A percentile compares a stretch with the other conserved stretches of the same genome.
phyloP scores from a whole-genome alignment of 2,888 invertebrate genomes.

The Agriopis aurantiaria region DNA sequence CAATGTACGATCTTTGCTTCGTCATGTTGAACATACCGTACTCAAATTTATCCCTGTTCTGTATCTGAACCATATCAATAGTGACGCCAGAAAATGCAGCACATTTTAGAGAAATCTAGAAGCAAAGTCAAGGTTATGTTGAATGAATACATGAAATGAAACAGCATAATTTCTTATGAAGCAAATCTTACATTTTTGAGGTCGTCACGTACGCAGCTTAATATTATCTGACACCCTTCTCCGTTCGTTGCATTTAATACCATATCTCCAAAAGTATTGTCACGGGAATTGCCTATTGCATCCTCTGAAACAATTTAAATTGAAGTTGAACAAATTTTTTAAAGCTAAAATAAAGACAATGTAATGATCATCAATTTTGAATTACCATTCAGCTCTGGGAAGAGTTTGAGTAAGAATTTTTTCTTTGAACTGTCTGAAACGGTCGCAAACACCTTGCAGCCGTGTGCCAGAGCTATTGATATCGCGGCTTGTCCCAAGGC shows the following conservation, averaged over 20 bases:
- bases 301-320: constrained; percentile 56
- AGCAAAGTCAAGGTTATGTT: too few relatives aligned
- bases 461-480: constrained; percentile 60
- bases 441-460: constrained; percentile 68
- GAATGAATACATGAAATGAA: not conserved
- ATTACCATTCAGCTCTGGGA: constrained; percentile 39
- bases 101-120: constrained; percentile 52
- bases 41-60: constrained; percentile 51
- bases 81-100: constrained; percentile 47
- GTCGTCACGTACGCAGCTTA: constrained; percentile 57
- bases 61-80: constrained; percentile 55
- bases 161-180: too few relatives aligned
- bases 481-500: constrained; percentile 73
- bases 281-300: constrained; percentile 67
- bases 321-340: not conserved
- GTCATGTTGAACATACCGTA: constrained; percentile 55
- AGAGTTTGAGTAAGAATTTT: constrained; percentile 62
- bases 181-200: constrained; percentile 61
- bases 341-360: not conserved
- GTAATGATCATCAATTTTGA: not conserved
- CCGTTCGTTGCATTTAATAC: constrained; percentile 57
- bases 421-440: constrained; percentile 70
- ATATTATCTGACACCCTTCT: constrained; percentile 59
- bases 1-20: constrained; percentile 47
- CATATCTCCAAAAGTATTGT: constrained; percentile 63